Evolutionary conservation across 1,140 invertebrate species (phyloP).

Genomic region (Gryllus bimaculatus): DNA sequence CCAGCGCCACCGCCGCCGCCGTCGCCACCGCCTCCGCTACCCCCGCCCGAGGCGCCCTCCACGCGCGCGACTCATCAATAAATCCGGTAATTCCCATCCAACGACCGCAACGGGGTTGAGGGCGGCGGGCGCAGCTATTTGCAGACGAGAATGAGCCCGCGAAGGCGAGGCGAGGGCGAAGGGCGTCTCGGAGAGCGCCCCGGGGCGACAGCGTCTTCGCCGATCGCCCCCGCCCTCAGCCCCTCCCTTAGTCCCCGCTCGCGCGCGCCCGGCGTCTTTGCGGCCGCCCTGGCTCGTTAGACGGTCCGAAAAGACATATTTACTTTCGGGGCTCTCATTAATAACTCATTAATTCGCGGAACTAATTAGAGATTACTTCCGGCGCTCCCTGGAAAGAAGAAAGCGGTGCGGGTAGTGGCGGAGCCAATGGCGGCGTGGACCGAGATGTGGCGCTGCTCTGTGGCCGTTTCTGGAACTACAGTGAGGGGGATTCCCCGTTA

Average conservation of each 20-base stretch:
- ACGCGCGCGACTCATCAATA: background rate
- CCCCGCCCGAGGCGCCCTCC: no score
- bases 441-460: background rate
- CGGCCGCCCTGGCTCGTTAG: background rate
- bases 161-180: background rate
- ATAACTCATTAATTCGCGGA: conserved; percentile 4
- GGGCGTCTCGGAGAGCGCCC: background rate
- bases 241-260: background rate
- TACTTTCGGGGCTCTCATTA: background rate
- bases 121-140: background rate
- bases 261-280: background rate
- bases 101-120: background rate
- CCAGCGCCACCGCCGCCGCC: no score
- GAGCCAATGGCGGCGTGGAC: background rate
- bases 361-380: conserved; percentile 1
- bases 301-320: background rate
- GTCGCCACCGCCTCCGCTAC: no score
- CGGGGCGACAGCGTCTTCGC: background rate
- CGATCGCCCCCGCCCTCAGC: background rate
- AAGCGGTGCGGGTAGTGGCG: background rate
- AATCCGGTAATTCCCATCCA: background rate
- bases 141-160: background rate
- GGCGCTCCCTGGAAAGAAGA: background rate
- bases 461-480: no score
- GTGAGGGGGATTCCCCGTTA: no score